Conservation (phyloP, 2,797 vertebrate species). For the Catostomus latipinnis region DNA sequence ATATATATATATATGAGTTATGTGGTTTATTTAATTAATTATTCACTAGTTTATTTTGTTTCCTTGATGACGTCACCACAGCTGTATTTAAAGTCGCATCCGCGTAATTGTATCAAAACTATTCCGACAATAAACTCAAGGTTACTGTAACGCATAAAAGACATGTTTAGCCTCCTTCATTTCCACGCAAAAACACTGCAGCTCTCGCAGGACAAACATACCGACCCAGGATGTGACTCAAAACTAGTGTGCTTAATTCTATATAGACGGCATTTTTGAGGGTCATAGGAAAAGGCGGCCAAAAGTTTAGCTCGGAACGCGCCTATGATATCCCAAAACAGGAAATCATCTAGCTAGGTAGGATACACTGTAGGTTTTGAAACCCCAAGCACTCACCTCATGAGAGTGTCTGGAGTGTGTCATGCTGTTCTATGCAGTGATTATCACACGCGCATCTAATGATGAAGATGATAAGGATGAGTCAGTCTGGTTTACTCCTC, state of each 20-base stretch:
- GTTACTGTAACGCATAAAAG: neutral
- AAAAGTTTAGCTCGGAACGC: neutral
- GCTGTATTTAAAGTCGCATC: neutral
- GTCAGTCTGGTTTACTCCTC: slow-evolving; percentile 30
- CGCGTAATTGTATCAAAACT: neutral
- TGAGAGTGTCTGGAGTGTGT: neutral
- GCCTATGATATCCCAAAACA: neutral
- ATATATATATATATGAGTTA: too few relatives aligned
- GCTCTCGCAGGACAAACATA: neutral
- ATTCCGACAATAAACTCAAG: neutral
- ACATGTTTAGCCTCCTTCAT: neutral
- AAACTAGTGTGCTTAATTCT: neutral
- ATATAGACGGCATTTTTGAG: neutral
- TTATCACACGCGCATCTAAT: slow-evolving; percentile 53
- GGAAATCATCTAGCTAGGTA: neutral
- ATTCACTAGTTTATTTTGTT: too few relatives aligned
- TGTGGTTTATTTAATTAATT: too few relatives aligned
- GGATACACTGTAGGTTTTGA: neutral
- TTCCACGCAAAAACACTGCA: neutral
- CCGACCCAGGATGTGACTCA: neutral
- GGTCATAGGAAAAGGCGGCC: neutral
- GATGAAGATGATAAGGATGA: slow-evolving; percentile 7
- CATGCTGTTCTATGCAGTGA: neutral
- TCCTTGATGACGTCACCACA: neutral
- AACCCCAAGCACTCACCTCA: slow-evolving; percentile 11